Base-by-base conservation (phyloP, 1,140 invertebrate genomes). In the Drosophila bocqueti region DNA sequence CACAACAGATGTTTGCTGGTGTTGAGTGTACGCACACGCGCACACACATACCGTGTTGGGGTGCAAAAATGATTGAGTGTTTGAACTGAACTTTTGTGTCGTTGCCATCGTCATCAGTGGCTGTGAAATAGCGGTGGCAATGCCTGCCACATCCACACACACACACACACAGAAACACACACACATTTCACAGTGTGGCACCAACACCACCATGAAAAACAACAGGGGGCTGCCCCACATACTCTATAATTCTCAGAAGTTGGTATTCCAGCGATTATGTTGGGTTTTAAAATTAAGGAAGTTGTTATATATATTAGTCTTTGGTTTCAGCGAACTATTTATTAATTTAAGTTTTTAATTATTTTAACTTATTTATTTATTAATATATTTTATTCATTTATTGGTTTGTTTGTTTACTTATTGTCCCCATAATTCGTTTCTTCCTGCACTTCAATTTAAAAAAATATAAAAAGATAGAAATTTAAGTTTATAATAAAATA, bases 51-150 rank as follows among this genome's bases (percentile, higher is more conserved):
- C 31, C 31, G 45, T 31, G 54, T 58, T 81, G 67, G 79, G 83
- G 83, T 85, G 83, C 79, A 83, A 85, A 85, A 85, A 85, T 85
- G 83, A 87, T 87, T 85, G 83, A 85, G 83, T 85, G 83, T 83
- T 83, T 85, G 83, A 85, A 83, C 83, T 76, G 58, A 79, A 83
- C 79, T 87, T 87, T 86, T 78, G 74, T 82, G 69, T 61, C 61
- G 69, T 57, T 36, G 26, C 50, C 64, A 45, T 47, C 58, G 61
- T 60, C 57, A 61, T 45, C 73, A 58, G 59, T 52, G 65, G 21
- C 61, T 42, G 52, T 45, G 38, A 38, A 52, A 58, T 43, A 42
- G 26, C 49, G 46, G 54, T 45, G 63, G 49, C 54, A 40, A 16
- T 24, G 45, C 43, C 76, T 52, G 42, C 40, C 45, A n/a, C 40